Evolutionary conservation across 2,888 invertebrate genomes (phyloP), one percentile per base, ranked within the genome.

Genomic region (Galerucella nymphaeae): DNA sequence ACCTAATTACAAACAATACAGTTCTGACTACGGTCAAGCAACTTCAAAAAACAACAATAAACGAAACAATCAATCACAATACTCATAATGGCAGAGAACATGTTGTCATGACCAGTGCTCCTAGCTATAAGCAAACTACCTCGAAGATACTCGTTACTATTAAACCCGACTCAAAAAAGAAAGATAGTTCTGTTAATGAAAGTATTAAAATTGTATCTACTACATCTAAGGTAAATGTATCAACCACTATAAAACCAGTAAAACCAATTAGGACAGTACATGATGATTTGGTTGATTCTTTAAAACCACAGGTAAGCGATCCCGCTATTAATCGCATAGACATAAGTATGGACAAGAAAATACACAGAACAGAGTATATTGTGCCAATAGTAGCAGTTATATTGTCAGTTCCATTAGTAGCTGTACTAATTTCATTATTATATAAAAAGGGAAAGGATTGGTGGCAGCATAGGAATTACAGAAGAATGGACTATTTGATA

Each of bases 401-500:
- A 83, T 87, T 94, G 75, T 91, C 93, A 41, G 90, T 95, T 65
- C 94, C 95, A 9, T 88, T 94, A 84, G 90, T 94, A 78, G 90
- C 92, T 53, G 89, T 92, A 61, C 87, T 93, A 63, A 89, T 92
- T 18, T 91, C 92, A 72, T 88, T 93, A 84, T 88, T 91, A 30
- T 88, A 93, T 72, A 91, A 91, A 78, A 88, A 91, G 77, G 92
- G 94, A n/a, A 89, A 91, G 79, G 95, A 95, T 83, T 94, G 94
- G 84, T 95, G 95, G 94, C 92, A 93, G 80, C 93, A 95, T 78
- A 89, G 95, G 79, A 95, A 96, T 85, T 96, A 96, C 82, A 91
- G 93, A 76, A 89, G 95, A 84, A 95, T 96, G 95, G 95, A 96
- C 86, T 95, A 94, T 83, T 89, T 96, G 14, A 92, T 96, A 70